phyloP scores from a whole-genome alignment of 2,113 vertebrate genomes.

The Macroglossus sobrinus region DNA sequence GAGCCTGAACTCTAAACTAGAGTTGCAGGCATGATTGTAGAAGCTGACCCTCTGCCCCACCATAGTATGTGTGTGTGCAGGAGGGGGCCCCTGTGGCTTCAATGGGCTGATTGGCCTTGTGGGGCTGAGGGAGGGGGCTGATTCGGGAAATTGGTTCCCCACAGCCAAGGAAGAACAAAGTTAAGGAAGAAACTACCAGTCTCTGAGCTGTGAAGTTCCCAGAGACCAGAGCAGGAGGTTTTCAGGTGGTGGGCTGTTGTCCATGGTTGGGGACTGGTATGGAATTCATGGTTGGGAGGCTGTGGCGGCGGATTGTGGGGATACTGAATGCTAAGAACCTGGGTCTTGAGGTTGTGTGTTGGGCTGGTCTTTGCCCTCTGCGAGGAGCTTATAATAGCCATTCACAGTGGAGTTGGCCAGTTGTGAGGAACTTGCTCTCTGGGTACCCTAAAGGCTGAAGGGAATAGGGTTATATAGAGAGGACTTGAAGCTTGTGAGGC shows the following conservation, averaged over 20 bases:
- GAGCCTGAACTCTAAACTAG: background rate
- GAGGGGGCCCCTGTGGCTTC: background rate
- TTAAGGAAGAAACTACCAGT: background rate
- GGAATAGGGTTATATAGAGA: background rate
- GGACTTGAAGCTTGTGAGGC: background rate
- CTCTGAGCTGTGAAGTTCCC: conserved; percentile 5
- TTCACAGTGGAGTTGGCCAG: fast-evolving
- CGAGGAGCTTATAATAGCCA: background rate
- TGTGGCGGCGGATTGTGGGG: background rate
- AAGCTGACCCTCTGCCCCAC: background rate
- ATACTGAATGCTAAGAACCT: background rate
- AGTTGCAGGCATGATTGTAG: background rate
- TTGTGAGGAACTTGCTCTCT: background rate
- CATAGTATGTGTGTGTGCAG: background rate
- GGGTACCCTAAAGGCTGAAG: background rate
- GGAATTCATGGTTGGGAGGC: background rate
- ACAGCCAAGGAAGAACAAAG: background rate
- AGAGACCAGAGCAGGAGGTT: background rate
- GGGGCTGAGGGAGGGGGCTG: background rate
- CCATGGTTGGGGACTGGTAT: background rate
- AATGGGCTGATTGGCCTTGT: background rate
- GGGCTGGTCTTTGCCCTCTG: background rate
- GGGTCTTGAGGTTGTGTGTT: background rate
- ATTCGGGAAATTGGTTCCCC: background rate
- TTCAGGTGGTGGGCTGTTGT: background rate